These are phyloP conservation scores for Drosophila lini DNA, from an alignment of 1,140 invertebrate genomes.

Conservation along the genomic window DNA sequence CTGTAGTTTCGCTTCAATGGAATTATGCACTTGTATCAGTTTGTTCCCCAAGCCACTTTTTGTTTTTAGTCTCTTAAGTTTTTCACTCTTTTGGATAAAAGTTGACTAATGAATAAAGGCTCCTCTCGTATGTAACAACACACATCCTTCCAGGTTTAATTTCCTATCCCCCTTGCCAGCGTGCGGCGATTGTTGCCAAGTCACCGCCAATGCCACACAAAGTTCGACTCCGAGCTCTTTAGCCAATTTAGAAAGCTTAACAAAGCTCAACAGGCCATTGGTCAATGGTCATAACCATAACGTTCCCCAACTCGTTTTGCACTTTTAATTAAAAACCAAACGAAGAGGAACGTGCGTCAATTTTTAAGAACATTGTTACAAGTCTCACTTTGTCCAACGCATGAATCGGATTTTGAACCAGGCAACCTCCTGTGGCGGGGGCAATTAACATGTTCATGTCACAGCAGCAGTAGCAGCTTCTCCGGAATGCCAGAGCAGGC, in stretches of 20 bases:
- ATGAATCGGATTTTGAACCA: slow-evolving; percentile 15
- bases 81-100: slow-evolving; percentile 10
- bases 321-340: slow-evolving; percentile 77
- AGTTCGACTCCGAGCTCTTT: slow-evolving; percentile 57
- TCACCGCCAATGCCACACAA: slow-evolving; percentile 49
- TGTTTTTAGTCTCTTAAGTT: slow-evolving; percentile 12
- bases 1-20: slow-evolving; percentile 8
- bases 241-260: slow-evolving; percentile 80
- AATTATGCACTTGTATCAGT: background rate
- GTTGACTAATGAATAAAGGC: slow-evolving; percentile 58
- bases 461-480: slow-evolving; percentile 55
- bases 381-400: slow-evolving; percentile 48
- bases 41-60: background rate
- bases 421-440: slow-evolving; percentile 31
- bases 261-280: slow-evolving; percentile 64
- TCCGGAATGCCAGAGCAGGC: slow-evolving; percentile 65
- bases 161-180: slow-evolving; percentile 1
- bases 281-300: slow-evolving; percentile 67
- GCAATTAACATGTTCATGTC: slow-evolving; percentile 79
- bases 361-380: slow-evolving; percentile 79
- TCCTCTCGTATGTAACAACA: slow-evolving; percentile 18
- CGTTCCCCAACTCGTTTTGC: slow-evolving; percentile 27
- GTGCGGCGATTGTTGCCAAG: slow-evolving; percentile 61
- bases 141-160: slow-evolving; percentile 5
- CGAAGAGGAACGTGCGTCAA: slow-evolving; percentile 62